These are phyloP conservation scores for Arothron firmamentum DNA, from an alignment of 2,113 vertebrate species.

Conservation along the genomic window DNA sequence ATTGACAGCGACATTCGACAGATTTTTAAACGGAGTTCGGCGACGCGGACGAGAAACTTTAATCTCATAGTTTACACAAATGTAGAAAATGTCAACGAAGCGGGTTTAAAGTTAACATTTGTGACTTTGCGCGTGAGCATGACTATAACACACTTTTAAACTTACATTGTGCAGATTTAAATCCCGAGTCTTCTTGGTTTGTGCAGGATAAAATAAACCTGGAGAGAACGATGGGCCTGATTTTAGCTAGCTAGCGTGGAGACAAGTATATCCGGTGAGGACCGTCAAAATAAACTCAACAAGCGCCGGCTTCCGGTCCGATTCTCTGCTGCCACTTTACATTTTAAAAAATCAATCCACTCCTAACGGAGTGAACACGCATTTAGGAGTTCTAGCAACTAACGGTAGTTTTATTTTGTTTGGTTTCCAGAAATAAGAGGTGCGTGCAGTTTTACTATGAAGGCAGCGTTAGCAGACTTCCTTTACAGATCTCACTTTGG, in stretches of 20 bases:
- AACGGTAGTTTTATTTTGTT: no score
- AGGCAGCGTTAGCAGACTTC: neutral
- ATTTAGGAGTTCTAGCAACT: no score
- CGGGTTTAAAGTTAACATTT: rapidly evolving
- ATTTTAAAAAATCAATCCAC: neutral
- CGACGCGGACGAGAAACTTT: neutral
- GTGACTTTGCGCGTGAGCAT: no score
- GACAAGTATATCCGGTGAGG: constrained; percentile 4
- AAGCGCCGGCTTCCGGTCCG: neutral
- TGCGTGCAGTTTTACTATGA: constrained; percentile 40
- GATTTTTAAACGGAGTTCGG: constrained; percentile 1
- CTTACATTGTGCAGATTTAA: constrained; percentile 17
- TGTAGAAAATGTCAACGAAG: neutral
- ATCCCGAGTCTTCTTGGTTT: neutral
- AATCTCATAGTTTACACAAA: neutral
- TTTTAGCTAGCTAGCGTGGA: no score
- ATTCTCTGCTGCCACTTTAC: neutral
- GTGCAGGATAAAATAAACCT: no score
- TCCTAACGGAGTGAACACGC: neutral
- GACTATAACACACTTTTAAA: constrained; percentile 1
- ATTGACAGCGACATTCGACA: neutral
- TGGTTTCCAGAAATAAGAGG: neutral
- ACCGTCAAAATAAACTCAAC: constrained; percentile 21
- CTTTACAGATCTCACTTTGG: neutral
- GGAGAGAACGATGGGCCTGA: no score